A percentile compares a stretch with the other conserved stretches of the same genome.
Conservation (phyloP, 2,888 invertebrate genomes). For the Selenia dentaria region DNA sequence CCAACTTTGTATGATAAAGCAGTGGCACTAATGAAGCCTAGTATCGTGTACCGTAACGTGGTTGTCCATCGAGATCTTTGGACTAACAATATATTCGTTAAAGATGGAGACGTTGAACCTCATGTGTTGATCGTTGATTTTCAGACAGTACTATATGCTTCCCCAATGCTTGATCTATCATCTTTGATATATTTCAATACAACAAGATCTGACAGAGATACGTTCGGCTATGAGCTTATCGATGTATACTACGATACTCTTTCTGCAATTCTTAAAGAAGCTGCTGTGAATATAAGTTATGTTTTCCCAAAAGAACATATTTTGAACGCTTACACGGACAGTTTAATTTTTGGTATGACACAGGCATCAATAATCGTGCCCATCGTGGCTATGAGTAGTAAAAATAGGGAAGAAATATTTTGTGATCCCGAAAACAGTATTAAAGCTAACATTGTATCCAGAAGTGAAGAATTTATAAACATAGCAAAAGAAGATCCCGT, state of each 20-base stretch:
- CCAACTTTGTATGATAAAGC: slow-evolving; percentile 52
- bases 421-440: slow-evolving; percentile 45
- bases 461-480: slow-evolving; percentile 61
- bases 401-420: slow-evolving; percentile 54
- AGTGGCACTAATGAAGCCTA: slow-evolving; percentile 62
- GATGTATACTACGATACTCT: slow-evolving; percentile 82
- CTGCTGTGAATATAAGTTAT: slow-evolving; percentile 45
- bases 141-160: slow-evolving; percentile 87
- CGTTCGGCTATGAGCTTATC: slow-evolving; percentile 71
- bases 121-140: slow-evolving; percentile 87
- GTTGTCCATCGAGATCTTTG: slow-evolving; percentile 86
- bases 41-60: slow-evolving; percentile 71
- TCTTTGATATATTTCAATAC: slow-evolving; percentile 84
- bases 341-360: slow-evolving; percentile 61
- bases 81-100: slow-evolving; percentile 86
- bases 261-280: slow-evolving; percentile 60
- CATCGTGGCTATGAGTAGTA: slow-evolving; percentile 50
- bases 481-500: slow-evolving; percentile 49
- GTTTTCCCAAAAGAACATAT: slow-evolving; percentile 48
- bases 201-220: slow-evolving; percentile 62
- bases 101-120: slow-evolving; percentile 52
- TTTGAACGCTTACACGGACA: slow-evolving; percentile 53
- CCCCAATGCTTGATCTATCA: slow-evolving; percentile 87
- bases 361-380: slow-evolving; percentile 69
- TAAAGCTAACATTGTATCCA: slow-evolving; percentile 52